Evolutionary conservation across 2,888 invertebrate species (phyloP), one percentile per base, ranked within the genome.

Genomic region (Drosophila helvetica): DNA sequence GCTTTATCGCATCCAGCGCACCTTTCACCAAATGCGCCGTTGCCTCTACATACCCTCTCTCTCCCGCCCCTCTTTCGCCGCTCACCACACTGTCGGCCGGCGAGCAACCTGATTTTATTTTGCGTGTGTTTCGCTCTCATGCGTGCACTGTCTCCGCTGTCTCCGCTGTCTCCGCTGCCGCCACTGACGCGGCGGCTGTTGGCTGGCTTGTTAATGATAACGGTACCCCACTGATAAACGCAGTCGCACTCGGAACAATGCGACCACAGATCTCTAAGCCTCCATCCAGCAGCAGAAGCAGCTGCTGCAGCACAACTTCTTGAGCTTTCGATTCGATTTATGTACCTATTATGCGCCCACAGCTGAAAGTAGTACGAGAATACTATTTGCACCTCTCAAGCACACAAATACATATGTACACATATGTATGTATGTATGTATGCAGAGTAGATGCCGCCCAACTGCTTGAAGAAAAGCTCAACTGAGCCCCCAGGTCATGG

Each of bases 201-300:
- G 42, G 43, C 10, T 67, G 75, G 75, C 83, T 85, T 80, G 83
- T 80, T 77, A 83, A 80, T 83, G 86, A 83, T 83, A 83, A 86
- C 83, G 86, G 83, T 83, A 78, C 30, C 30, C 38, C 83, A 83
- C 63, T 80, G 83, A 83, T 83, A 83, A 83, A 83, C 61, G 54
- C 55, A 67, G 46, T 62, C 56, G 62, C 69, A 73, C 54, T 42
- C 59, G n/a, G 50, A 60, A 70, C 62, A 74, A 74, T 70, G 71
- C 62, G 62, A 69, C 62, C 69, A 56, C 69, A 52, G 52, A 38
- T 15, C 38, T 6, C 43, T 30, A 30, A 25, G 33, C 61, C n/a
- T n/a, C n/a, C n/a, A n/a, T 68, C 42, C 19, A 42, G 59, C 19
- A 46, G 50, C 15, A 45, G 15, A 10, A 15, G 18, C 42, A 57